These are phyloP conservation scores for Excalfactoria chinensis DNA, from an alignment of 2,113 vertebrate genomes.

Conservation along the genomic window DNA sequence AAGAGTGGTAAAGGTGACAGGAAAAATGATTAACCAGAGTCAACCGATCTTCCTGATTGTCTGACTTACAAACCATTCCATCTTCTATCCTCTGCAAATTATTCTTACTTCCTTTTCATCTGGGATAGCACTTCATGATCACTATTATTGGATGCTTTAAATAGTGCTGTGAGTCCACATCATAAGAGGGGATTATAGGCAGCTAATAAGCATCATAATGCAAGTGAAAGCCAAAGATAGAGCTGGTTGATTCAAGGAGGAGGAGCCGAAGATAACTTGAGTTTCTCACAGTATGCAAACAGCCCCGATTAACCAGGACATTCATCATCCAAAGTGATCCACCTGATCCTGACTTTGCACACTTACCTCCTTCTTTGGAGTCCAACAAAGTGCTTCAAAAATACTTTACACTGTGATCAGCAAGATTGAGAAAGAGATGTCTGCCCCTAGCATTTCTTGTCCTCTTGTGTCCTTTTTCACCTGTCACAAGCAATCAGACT, in stretches of 20 bases:
- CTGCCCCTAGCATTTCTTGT: slow-evolving; percentile 13
- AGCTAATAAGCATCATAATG: accelerated
- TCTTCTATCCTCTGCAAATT: not conserved
- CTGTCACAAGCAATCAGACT: slow-evolving; percentile 49
- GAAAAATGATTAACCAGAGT: not conserved
- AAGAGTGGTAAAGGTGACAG: not conserved
- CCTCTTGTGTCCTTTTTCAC: slow-evolving; percentile 40
- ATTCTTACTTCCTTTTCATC: not conserved
- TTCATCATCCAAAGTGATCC: not conserved
- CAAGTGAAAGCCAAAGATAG: not conserved
- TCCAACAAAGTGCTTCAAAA: not conserved
- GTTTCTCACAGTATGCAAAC: not conserved
- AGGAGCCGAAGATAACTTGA: not conserved
- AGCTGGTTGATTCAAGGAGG: not conserved
- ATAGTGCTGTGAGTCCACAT: not conserved
- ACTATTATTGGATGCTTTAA: too few species aligned
- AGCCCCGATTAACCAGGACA: not conserved
- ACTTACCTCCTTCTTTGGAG: not conserved
- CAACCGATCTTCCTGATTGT: not conserved
- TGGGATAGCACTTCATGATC: not conserved
- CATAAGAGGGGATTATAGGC: not conserved
- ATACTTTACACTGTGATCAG: slow-evolving; percentile 14
- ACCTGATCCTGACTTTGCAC: not conserved
- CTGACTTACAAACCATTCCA: not conserved
- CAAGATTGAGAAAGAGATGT: slow-evolving; percentile 7